These are phyloP conservation scores for Drosophila infuscata DNA, from an alignment of 2,888 invertebrate genomes.

Conservation along the genomic window DNA sequence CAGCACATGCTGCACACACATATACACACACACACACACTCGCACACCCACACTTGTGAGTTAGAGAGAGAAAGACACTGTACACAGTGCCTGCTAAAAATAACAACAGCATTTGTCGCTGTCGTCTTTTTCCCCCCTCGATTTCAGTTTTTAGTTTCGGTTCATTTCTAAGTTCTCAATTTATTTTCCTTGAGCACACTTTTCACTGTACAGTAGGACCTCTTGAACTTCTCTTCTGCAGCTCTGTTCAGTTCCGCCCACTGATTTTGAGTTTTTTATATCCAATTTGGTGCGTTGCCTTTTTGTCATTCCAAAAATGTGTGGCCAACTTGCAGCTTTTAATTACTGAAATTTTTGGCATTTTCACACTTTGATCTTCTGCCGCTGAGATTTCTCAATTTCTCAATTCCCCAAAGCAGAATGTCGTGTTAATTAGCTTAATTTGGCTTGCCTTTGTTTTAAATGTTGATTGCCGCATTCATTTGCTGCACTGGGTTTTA, in stretches of 20 bases:
- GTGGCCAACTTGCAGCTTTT: conserved; percentile 29
- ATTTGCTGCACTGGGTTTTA: not conserved
- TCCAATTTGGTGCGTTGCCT: not conserved
- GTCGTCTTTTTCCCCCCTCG: conserved; percentile 4
- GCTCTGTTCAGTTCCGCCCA: conserved; percentile 24
- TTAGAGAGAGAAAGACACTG: conserved; percentile 7
- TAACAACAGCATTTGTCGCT: conserved; percentile 47
- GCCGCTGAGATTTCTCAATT: not conserved
- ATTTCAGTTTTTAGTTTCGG: conserved; percentile 6
- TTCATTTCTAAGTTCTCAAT: conserved; percentile 17
- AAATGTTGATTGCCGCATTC: not conserved
- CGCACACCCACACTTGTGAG: conserved; percentile 2
- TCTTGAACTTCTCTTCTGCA: conserved; percentile 24
- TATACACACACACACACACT: conserved; percentile 14
- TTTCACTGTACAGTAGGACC: conserved; percentile 20
- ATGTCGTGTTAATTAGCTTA: conserved; percentile 11
- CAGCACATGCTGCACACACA: conserved; percentile 57
- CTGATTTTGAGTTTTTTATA: conserved; percentile 3
- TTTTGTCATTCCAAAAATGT: conserved; percentile 27
- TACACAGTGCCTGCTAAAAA: conserved; percentile 55
- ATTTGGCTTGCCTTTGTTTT: conserved; percentile 1
- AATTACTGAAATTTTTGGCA: conserved; percentile 35
- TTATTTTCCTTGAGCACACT: conserved; percentile 23
- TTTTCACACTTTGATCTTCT: conserved; percentile 46
- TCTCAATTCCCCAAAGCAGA: not conserved